Base-by-base conservation (phyloP, 2,888 invertebrate species). In the Netelia fuscicornis region DNA sequence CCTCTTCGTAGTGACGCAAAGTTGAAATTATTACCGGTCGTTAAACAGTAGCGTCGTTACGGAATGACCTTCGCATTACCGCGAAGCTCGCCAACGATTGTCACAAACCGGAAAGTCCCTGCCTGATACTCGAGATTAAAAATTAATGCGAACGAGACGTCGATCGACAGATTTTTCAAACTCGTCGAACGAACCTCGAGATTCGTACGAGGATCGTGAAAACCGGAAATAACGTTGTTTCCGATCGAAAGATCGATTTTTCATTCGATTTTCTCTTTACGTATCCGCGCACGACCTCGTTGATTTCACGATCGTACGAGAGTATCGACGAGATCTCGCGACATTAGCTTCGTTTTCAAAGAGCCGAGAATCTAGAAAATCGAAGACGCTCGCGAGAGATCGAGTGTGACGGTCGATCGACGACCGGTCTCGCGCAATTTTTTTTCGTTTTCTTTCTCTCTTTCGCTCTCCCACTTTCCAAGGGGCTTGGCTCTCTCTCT, bases 341-440 rank as follows among this genome's bases (percentile, higher is more conserved):
- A 54, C 13, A 17, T 54, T 70, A 70, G 37, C 30, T 60, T 44
- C 30, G 11, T 54, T 42, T 52, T 17, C 37, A 58, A 13, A 13
- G 42, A 72, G 13, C 2, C 13, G 72, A 52, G 23, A 30, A 20
- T 64, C 42, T 74, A 68, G 74, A 79, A 68, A 72, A 76, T 76
- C 67, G 52, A 71, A 44, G 58, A 44, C 42, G 65, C 37, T 52
- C 30, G 44, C 60, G 52, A 30, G 20, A 78, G 60, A 78, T 20
- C 60, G 9, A 5, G 62, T 58, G 65, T 64, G 54, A 17, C 48
- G 48, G 60, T 71, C 76, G 68, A 74, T 83, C 72, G 62, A 52
- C 70, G 74, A 84, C 81, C 76, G 81, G 81, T 77, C 81, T 70
- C 17, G 58, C 54, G 25, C 54, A 44, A 17, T n/a, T 13, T 72